Conservation (phyloP, 2,797 vertebrate genomes). For the Ctenopoma multispine region DNA sequence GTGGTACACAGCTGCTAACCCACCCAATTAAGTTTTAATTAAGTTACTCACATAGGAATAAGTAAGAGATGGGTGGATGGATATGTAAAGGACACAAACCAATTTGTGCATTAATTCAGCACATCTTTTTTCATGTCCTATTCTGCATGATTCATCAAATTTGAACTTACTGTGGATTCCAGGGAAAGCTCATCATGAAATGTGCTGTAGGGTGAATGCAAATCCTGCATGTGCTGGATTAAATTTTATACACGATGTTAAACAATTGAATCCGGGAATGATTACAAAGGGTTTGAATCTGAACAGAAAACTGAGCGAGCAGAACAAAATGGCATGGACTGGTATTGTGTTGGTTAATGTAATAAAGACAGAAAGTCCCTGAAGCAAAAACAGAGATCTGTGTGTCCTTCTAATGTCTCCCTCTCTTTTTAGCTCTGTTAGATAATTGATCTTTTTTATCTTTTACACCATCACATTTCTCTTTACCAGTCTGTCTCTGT, state of each 20-base stretch:
- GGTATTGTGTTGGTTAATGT: conserved; percentile 74
- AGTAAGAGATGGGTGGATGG: neutral
- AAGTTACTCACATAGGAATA: neutral
- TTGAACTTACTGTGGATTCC: conserved; percentile 9
- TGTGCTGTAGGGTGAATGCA: conserved; percentile 4
- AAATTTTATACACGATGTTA: conserved; percentile 38
- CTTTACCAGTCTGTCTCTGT: conserved; percentile 6
- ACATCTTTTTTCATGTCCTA: neutral
- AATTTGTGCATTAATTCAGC: neutral
- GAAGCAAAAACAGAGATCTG: conserved; percentile 55
- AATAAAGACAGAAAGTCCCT: conserved; percentile 71
- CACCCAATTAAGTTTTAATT: neutral
- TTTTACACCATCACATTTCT: conserved; percentile 39
- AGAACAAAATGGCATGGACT: conserved; percentile 56
- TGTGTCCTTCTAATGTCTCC: conserved; percentile 48
- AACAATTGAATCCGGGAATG: conserved; percentile 15
- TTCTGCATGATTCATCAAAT: conserved; percentile 6
- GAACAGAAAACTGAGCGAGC: conserved; percentile 38
- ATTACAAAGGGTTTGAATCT: conserved; percentile 42
- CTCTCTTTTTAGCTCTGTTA: conserved; percentile 13
- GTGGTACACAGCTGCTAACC: neutral
- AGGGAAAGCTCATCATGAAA: neutral
- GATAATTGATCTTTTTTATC: conserved; percentile 38
- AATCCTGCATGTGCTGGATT: conserved; percentile 20
- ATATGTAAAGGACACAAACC: neutral